These are phyloP conservation scores for Dicentrarchus labrax DNA, from an alignment of 2,113 vertebrate species.

Conservation along the genomic window DNA sequence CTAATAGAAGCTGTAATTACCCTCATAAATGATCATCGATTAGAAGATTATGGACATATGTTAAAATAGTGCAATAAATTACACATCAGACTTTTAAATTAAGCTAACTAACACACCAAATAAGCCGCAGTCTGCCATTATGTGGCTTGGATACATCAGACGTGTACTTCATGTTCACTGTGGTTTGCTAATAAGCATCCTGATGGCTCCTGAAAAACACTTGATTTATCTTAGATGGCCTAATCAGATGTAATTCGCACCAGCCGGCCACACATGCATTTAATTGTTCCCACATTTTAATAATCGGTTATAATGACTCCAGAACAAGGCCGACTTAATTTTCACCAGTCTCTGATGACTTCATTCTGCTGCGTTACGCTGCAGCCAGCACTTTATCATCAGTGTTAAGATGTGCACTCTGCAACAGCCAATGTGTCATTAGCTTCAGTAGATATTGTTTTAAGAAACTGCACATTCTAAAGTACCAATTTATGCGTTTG, in stretches of 20 bases:
- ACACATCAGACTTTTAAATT: slow-evolving; percentile 57
- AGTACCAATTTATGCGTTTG: slow-evolving; percentile 13
- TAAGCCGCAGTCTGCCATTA: slow-evolving; percentile 46
- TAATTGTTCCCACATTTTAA: slow-evolving; percentile 47
- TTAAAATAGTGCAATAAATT: slow-evolving; percentile 47
- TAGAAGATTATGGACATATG: slow-evolving; percentile 19
- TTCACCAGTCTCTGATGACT: slow-evolving; percentile 29
- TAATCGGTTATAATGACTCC: slow-evolving; percentile 45
- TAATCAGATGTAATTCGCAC: slow-evolving; percentile 55
- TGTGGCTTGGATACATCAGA: slow-evolving; percentile 61
- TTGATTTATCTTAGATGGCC: slow-evolving; percentile 51
- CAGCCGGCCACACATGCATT: slow-evolving; percentile 35
- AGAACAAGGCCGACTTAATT: slow-evolving; percentile 31
- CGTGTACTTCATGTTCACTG: slow-evolving; percentile 45
- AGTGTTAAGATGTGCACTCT: slow-evolving; percentile 22
- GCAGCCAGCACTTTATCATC: slow-evolving; percentile 50
- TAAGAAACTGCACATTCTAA: slow-evolving; percentile 31
- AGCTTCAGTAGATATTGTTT: slow-evolving; percentile 45
- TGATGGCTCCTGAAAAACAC: slow-evolving; percentile 53
- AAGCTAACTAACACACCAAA: slow-evolving; percentile 56
- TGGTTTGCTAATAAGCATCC: slow-evolving; percentile 57
- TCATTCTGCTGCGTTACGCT: slow-evolving; percentile 34
- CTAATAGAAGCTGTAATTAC: slow-evolving; percentile 61
- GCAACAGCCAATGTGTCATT: slow-evolving; percentile 45
- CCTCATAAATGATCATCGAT: slow-evolving; percentile 58